Conservation (phyloP, 2,888 invertebrate species). For the Sipunculus nudus region DNA sequence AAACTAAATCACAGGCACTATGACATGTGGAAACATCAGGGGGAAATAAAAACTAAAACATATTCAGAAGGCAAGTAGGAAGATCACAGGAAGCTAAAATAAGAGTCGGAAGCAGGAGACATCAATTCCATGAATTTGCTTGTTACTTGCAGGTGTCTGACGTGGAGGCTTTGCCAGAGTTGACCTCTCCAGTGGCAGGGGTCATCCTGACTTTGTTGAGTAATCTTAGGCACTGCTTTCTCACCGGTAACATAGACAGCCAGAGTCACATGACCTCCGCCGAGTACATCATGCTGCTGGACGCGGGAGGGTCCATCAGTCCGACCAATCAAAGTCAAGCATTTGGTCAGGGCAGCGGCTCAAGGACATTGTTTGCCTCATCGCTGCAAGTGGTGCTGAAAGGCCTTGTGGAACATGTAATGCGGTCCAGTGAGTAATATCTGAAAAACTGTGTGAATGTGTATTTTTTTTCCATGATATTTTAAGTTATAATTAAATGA, state of each 20-base stretch:
- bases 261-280: too few relatives aligned
- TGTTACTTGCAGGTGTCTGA: conserved; percentile 48
- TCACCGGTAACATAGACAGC: conserved; percentile 35
- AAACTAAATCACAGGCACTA: too few relatives aligned
- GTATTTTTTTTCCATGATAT: too few relatives aligned
- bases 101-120: too few relatives aligned
- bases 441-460: too few relatives aligned
- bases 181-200: conserved; percentile 82
- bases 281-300: conserved; percentile 72
- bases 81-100: too few relatives aligned
- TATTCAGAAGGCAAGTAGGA: too few relatives aligned
- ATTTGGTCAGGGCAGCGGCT: conserved; percentile 42
- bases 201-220: conserved; percentile 82
- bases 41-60: too few relatives aligned
- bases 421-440: conserved; percentile 74
- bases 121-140: not conserved
- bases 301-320: conserved; percentile 27
- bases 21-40: too few relatives aligned
- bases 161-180: conserved; percentile 78
- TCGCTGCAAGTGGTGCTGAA: conserved; percentile 67
- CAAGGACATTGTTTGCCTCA: conserved; percentile 58
- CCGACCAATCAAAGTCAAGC: conserved; percentile 37
- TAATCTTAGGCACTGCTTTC: conserved; percentile 73
- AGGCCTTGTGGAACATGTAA: conserved; percentile 84
- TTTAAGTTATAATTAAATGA: too few relatives aligned